Conservation (phyloP, 2,888 invertebrate species). For the Saturnia pavonia region DNA sequence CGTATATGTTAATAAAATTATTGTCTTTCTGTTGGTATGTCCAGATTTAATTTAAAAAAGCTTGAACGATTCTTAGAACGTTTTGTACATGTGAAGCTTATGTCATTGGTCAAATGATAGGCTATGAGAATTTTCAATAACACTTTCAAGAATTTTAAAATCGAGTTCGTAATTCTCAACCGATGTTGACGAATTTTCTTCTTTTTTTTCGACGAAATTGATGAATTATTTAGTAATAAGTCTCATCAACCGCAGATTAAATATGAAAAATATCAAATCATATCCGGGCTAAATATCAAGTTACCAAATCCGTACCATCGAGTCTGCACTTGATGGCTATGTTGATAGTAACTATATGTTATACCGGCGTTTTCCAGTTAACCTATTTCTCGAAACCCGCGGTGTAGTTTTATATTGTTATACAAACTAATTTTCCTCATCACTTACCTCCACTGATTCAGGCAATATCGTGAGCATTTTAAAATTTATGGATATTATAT, state of each 20-base stretch:
- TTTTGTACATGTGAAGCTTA: too few species aligned
- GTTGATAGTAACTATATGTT: conserved; percentile 13
- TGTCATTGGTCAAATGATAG: too few species aligned
- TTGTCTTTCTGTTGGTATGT: too few species aligned
- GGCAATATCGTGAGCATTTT: conserved; percentile 23
- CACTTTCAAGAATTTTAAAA: too few species aligned
- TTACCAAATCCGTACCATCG: background rate
- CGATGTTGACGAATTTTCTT: too few species aligned
- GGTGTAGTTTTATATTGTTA: conserved; percentile 34
- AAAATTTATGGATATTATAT: conserved; percentile 23
- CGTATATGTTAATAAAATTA: too few species aligned
- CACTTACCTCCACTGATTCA: conserved; percentile 30
- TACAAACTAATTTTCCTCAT: conserved; percentile 40
- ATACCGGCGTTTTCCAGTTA: conserved; percentile 40
- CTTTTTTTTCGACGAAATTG: too few species aligned
- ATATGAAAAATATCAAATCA: background rate
- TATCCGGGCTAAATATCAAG: background rate
- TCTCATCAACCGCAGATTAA: background rate
- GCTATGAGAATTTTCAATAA: too few species aligned
- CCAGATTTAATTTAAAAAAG: too few species aligned
- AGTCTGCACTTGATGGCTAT: conserved; percentile 4
- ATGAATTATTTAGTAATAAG: too few species aligned
- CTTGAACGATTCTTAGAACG: too few species aligned
- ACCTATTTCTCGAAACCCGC: conserved; percentile 36
- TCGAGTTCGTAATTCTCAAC: too few species aligned